Evolutionary conservation across 2,888 invertebrate genomes (phyloP), one percentile per base, ranked within the genome.

Genomic region (Cataglyphis albicans): DNA sequence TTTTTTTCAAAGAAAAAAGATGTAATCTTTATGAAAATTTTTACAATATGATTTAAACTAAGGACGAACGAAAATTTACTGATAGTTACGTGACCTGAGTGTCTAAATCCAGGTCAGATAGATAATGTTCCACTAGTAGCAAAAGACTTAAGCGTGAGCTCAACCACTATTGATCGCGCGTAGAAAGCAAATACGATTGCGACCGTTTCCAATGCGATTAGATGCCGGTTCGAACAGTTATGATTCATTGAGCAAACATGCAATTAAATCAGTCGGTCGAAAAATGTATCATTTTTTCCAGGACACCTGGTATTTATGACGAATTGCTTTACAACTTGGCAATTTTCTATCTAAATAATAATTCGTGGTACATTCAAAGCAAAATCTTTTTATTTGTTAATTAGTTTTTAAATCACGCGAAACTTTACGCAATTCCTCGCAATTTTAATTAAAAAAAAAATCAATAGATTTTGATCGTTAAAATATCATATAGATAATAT

Each of bases 151-250:
- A 82, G 38, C 41, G 65, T 38, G 65, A 74, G 55, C 57, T 57
- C 59, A 44, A 81, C 25, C 29, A 73, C 73, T 82, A 87, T 87
- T 81, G 87, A 87, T 87, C 81, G 72, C 64, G 21, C 12, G 52
- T 84, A 74, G 61, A 84, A 82, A 78, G 87, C 67, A 80, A 81
- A 78, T 63, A 72, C 38, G 61, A 57, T 64, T n/a, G 57, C 64
- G 87, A 82, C 75, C 55, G 84, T 84, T 87, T 64, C 55, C 81
- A 61, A 70, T 84, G 80, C 67, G 80, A 87, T 87, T 83, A 84
- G 68, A 67, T 63, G 63, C 84, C 55, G 18, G 63, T 57, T 52
- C 29, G 48, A 76, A 52, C 55, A 78, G 64, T 41, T 44, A 64
- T 57, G 73, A 84, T 81, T 84, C 85, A 65, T 57, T 65, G 73